Evolutionary conservation across 2,113 vertebrate species (phyloP).

Genomic region (Eurypyga helias): DNA sequence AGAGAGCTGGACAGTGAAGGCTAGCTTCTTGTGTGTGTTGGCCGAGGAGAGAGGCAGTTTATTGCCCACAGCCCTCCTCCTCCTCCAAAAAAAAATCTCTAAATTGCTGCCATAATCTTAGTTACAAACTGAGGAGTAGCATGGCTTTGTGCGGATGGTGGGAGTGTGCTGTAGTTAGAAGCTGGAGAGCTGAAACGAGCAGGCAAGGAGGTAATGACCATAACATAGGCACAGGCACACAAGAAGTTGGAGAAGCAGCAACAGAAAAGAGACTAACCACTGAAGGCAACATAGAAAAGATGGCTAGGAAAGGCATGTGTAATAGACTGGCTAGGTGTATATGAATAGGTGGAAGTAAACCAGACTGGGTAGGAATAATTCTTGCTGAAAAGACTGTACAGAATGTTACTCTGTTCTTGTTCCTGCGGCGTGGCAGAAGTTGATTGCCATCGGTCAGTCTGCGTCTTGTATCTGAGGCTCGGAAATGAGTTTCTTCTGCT

Average conservation of each 20-base stretch:
- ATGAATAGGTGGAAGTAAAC: background rate
- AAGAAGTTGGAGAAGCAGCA: background rate
- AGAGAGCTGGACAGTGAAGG: background rate
- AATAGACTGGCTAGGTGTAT: background rate
- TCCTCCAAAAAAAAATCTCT: background rate
- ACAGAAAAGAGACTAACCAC: background rate
- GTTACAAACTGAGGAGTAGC: background rate
- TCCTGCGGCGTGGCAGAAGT: background rate
- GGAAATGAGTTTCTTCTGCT: background rate
- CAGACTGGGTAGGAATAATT: background rate
- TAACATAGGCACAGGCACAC: background rate
- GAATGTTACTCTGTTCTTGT: background rate
- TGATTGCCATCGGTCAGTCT: background rate
- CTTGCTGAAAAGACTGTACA: background rate
- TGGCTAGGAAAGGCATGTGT: background rate
- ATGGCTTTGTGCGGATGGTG: background rate
- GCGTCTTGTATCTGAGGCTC: background rate
- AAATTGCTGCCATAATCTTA: background rate
- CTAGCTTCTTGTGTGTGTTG: background rate
- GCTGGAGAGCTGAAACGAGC: background rate
- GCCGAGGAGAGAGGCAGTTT: background rate
- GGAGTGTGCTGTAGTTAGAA: background rate
- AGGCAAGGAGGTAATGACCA: background rate
- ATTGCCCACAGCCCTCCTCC: background rate
- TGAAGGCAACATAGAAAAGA: background rate